Conservation (phyloP, 2,113 vertebrate genomes). For the Heterotis niloticus region DNA sequence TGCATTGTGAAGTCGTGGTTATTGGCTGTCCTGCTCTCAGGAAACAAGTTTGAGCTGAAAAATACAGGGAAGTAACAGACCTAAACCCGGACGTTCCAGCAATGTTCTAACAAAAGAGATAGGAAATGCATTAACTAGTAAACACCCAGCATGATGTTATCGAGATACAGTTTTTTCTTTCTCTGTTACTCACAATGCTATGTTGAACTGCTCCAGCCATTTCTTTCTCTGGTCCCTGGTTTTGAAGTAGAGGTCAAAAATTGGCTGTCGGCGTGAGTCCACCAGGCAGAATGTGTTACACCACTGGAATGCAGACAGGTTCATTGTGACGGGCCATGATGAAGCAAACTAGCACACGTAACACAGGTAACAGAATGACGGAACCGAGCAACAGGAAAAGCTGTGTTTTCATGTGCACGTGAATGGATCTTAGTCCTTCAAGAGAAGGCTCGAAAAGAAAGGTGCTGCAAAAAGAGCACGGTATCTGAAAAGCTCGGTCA, state of each 20-base stretch:
- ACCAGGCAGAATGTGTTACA: constrained; percentile 79
- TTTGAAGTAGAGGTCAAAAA: constrained; percentile 91
- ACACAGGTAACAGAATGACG: background rate
- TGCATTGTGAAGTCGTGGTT: constrained; percentile 93
- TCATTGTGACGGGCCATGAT: background rate
- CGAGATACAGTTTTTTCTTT: too few relatives aligned
- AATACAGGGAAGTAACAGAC: background rate
- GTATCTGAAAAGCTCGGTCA: background rate
- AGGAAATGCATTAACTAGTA: background rate
- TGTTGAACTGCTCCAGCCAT: constrained; percentile 96
- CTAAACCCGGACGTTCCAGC: background rate
- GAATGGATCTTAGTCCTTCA: background rate
- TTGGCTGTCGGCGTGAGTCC: constrained; percentile 61
- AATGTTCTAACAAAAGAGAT: background rate
- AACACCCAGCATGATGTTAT: too few relatives aligned
- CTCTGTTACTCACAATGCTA: constrained; percentile 78
- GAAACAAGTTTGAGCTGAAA: constrained; percentile 85
- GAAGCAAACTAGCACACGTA: background rate
- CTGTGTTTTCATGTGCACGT: background rate
- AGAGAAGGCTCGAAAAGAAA: background rate
- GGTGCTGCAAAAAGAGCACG: background rate
- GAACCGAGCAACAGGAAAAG: background rate
- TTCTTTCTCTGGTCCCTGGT: constrained; percentile 90
- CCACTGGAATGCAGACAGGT: constrained; percentile 69
- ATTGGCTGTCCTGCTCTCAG: constrained; percentile 75